A percentile compares a stretch with the other conserved stretches of the same genome.
Conservation (phyloP, 2,113 vertebrate genomes). For the Grantiella picta region DNA sequence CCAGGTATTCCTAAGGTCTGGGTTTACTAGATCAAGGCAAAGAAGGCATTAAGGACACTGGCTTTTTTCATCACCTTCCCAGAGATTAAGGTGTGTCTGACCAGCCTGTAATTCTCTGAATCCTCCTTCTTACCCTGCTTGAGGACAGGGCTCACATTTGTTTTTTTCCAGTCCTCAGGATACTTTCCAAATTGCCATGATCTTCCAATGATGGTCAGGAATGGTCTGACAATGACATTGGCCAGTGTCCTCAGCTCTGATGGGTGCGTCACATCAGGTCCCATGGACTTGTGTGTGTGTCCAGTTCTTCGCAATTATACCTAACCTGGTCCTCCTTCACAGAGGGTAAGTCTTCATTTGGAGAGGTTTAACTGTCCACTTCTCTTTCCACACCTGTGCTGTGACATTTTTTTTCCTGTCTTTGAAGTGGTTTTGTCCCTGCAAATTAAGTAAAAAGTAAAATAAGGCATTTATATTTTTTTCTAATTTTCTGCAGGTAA, state of each 20-base stretch:
- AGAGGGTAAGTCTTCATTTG: background rate
- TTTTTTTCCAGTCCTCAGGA: background rate
- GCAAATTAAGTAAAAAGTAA: background rate
- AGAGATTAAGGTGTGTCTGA: background rate
- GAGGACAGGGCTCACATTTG: background rate
- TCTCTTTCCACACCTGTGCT: background rate
- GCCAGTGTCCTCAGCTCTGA: background rate
- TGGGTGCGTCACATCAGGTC: background rate
- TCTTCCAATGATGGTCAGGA: background rate
- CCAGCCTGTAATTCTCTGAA: background rate
- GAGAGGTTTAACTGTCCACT: background rate
- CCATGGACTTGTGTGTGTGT: too few species aligned
- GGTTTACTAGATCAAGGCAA: background rate
- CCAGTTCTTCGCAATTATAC: background rate
- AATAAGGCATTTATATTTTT: background rate
- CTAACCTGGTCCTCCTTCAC: background rate
- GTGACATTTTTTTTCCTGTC: too few species aligned
- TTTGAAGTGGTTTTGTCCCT: background rate
- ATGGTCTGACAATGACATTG: background rate
- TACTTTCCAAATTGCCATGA: fast-evolving
- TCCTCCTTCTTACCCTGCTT: background rate
- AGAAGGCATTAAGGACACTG: background rate
- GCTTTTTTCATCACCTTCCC: background rate
- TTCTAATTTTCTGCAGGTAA: background rate
- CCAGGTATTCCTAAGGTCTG: background rate